Evolutionary conservation across 2,888 invertebrate species (phyloP), one percentile per base, ranked within the genome.

Genomic region (Perithous albicinctus): DNA sequence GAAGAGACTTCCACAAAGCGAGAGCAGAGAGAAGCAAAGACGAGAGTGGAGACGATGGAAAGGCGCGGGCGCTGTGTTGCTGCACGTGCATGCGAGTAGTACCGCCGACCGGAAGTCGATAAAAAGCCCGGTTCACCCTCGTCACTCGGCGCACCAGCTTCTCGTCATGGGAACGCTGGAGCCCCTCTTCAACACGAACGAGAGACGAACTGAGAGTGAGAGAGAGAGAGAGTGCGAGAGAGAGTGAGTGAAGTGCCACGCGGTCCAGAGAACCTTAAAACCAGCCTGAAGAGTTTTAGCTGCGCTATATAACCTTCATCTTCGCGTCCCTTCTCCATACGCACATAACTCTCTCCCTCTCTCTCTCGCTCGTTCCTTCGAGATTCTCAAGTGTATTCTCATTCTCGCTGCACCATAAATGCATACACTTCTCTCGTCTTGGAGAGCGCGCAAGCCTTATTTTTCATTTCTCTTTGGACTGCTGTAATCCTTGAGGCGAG

Each of bases 91-190:
- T 90, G 89, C 76, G 87, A 89, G 89, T n/a, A n/a, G n/a, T 89
- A 90, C 90, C 90, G 89, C 89, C 91, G 91, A 91, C 92, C 92
- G 92, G 92, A 92, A 92, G 92, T 92, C 92, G 92, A 92, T 92
- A 92, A 92, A 92, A 92, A 92, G 91, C 91, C 87, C 89, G 85
- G 54, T 91, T 92, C 91, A 91, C 92, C 92, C 92, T 92, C 92
- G 91, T 92, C 92, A 91, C 91, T 92, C 90, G 89, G 87, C 91
- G 51, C 78, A 56, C 70, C 89, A 87, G 91, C 89, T 89, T 89
- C 91, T 91, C 91, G 91, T 91, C 92, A 92, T 92, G 92, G 92
- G 92, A 91, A 92, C 91, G 78, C 69, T n/a, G n/a, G n/a, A n/a
- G 70, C 89, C 87, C 88, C 85, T 83, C 85, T 84, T 84, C 72